These are phyloP conservation scores for Pinctada fucata DNA, from an alignment of 2,888 invertebrate species.

Conservation along the genomic window DNA sequence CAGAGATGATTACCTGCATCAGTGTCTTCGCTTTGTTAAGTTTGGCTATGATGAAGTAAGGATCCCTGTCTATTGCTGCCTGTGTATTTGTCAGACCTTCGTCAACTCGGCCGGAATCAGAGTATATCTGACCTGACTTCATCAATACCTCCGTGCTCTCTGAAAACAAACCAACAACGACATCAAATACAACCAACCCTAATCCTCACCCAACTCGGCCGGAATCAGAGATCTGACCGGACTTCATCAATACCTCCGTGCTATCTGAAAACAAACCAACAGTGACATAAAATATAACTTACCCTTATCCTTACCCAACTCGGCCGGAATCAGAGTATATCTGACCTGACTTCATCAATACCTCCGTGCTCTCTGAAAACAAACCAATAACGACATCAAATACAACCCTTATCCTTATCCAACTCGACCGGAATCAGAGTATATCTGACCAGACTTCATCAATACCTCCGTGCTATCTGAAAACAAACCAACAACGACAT, in stretches of 20 bases:
- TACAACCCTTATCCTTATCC: slow-evolving; percentile 42
- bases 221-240: slow-evolving; percentile 51
- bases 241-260: slow-evolving; percentile 61
- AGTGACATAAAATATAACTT: neutral
- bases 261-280: slow-evolving; percentile 52
- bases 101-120: slow-evolving; percentile 48
- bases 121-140: slow-evolving; percentile 57
- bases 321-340: slow-evolving; percentile 57
- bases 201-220: slow-evolving; percentile 50
- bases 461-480: slow-evolving; percentile 65
- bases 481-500: slow-evolving; percentile 7
- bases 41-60: slow-evolving; percentile 62
- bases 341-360: slow-evolving; percentile 57
- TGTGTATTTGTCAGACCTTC: slow-evolving; percentile 51
- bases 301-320: slow-evolving; percentile 47
- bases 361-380: slow-evolving; percentile 63
- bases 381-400: neutral
- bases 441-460: slow-evolving; percentile 57
- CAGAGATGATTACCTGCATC: slow-evolving; percentile 49
- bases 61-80: slow-evolving; percentile 61
- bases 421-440: slow-evolving; percentile 51
- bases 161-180: slow-evolving; percentile 36
- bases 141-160: slow-evolving; percentile 64
- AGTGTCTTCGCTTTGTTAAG: slow-evolving; percentile 57
- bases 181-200: slow-evolving; percentile 15